phyloP scores from a whole-genome alignment of 2,113 vertebrate species.

The Phyllopteryx taeniolatus region DNA sequence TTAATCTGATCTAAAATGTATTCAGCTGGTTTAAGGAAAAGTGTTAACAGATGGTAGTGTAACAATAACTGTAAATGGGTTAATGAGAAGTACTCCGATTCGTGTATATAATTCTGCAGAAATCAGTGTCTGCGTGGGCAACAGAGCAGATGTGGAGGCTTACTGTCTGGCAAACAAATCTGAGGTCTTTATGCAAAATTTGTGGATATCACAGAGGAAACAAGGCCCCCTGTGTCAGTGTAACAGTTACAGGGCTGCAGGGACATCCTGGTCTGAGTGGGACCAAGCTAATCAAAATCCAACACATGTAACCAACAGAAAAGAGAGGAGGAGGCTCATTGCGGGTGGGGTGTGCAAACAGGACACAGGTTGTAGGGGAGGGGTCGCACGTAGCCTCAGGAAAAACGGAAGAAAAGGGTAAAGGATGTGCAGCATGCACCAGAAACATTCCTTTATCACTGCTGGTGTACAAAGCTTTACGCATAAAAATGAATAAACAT shows the following conservation, averaged over 20 bases:
- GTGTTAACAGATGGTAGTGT: not conserved
- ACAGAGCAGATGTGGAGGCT: conserved; percentile 20
- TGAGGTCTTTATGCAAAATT: conserved; percentile 76
- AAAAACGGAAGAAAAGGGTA: conserved; percentile 35
- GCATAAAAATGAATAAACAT: not conserved
- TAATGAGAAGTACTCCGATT: not conserved
- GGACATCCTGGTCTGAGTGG: conserved; percentile 45
- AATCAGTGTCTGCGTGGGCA: conserved; percentile 69
- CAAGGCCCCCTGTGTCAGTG: conserved; percentile 38
- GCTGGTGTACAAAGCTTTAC: not conserved
- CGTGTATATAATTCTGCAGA: conserved; percentile 18
- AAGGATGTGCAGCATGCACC: conserved; percentile 4
- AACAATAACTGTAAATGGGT: not conserved
- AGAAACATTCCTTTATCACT: conserved; percentile 12
- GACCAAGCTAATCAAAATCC: conserved; percentile 70
- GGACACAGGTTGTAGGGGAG: conserved; percentile 58
- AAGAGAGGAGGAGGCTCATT: conserved; percentile 22
- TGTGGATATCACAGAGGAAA: conserved; percentile 55
- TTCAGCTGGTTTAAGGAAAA: not conserved
- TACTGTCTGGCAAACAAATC: conserved; percentile 77
- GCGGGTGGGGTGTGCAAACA: conserved; percentile 59
- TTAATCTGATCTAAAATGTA: not conserved
- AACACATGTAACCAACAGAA: conserved; percentile 54
- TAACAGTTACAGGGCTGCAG: conserved; percentile 59
- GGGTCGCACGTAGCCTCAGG: conserved; percentile 36